Conservation (phyloP, 2,113 vertebrate species). For the Dipodomys stephensi region DNA sequence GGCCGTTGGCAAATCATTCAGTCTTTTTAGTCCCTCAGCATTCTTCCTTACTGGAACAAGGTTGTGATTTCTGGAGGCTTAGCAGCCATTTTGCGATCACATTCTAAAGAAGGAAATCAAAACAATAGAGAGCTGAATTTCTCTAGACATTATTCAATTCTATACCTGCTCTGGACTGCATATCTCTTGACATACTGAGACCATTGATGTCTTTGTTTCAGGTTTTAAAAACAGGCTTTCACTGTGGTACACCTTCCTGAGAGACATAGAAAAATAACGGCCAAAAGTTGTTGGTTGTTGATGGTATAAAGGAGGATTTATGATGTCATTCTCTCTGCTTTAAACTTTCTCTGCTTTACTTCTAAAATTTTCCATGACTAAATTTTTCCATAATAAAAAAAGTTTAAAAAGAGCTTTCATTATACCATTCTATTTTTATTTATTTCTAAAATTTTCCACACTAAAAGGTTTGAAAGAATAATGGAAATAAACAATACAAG, state of each 20-base stretch:
- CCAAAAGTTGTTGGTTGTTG: not conserved
- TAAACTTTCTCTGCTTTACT: not conserved
- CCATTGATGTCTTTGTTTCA: not conserved
- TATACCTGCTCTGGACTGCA: not conserved
- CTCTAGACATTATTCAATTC: not conserved
- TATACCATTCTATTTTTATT: not conserved
- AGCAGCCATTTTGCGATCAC: not conserved
- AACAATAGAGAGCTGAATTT: not conserved
- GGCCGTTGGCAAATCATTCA: not conserved
- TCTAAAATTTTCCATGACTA: constrained; percentile 13
- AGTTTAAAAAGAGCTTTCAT: not conserved
- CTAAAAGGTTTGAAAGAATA: constrained; percentile 45
- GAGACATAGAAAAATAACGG: not conserved
- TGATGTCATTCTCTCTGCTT: not conserved
- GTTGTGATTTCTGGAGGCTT: not conserved
- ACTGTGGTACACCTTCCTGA: not conserved
- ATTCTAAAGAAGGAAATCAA: constrained; percentile 24
- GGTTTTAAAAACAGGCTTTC: not conserved
- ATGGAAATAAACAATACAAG: not conserved
- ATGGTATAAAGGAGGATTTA: not conserved
- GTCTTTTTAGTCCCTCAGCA: not conserved
- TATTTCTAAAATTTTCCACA: constrained; percentile 41
- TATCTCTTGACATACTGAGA: not conserved
- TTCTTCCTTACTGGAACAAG: constrained; percentile 13
- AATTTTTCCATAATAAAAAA: constrained; percentile 6